Evolutionary conservation across 2,797 vertebrate genomes (phyloP).

Genomic region (Tarsius wallacei): DNA sequence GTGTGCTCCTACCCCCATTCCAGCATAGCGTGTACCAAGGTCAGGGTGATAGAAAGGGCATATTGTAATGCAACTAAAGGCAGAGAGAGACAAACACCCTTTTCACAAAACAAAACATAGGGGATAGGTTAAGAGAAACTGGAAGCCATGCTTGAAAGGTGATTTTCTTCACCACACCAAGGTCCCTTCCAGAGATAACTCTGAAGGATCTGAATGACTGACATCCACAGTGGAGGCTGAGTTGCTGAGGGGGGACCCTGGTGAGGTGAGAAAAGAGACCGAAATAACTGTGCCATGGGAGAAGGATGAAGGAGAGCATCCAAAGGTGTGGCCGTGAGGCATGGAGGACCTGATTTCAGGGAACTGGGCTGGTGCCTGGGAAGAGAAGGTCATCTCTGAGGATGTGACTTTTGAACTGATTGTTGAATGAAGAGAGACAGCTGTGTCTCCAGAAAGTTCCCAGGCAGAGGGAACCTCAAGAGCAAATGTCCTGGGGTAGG

Average conservation of each 20-base stretch:
- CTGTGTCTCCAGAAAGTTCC: not conserved
- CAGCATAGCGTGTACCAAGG: not conserved
- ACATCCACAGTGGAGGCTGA: too few relatives aligned
- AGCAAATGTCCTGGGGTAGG: not conserved
- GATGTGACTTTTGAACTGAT: not conserved
- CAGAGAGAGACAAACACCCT: not conserved
- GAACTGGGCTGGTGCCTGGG: not conserved
- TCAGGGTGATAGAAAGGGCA: too few relatives aligned
- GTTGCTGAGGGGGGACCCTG: too few relatives aligned
- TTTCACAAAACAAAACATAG: not conserved
- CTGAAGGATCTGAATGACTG: not conserved
- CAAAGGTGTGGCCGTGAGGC: accelerated
- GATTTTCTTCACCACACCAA: accelerated
- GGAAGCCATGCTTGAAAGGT: not conserved
- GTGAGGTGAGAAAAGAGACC: not conserved
- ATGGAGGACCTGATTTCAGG: not conserved
- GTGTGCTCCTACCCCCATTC: too few relatives aligned
- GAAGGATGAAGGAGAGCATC: not conserved
- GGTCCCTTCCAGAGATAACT: not conserved
- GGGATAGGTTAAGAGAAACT: not conserved
- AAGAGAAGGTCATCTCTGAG: not conserved
- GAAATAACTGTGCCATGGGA: too few relatives aligned
- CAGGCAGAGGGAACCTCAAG: not conserved
- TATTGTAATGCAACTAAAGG: not conserved
- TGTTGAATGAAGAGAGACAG: not conserved